phyloP scores from a whole-genome alignment of 1,140 invertebrate species.

The Proctacanthus coquilletti region DNA sequence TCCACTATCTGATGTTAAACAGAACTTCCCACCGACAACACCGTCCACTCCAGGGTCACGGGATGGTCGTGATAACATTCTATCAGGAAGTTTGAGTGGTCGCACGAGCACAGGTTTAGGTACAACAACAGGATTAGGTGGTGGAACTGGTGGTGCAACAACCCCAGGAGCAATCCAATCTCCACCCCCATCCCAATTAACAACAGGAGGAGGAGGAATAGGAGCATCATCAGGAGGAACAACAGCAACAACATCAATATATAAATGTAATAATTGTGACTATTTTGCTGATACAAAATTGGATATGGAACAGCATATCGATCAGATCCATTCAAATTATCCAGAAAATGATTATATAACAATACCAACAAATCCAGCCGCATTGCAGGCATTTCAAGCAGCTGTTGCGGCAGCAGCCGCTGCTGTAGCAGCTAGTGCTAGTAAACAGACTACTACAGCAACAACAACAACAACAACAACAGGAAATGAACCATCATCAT shows the following conservation, averaged over 20 bases:
- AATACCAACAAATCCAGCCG: conserved; percentile 23
- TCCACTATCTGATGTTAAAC: too few relatives aligned
- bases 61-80: too few relatives aligned
- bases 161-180: neutral
- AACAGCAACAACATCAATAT: conserved; percentile 13
- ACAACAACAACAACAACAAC: neutral
- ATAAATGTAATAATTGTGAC: conserved; percentile 26
- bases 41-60: neutral
- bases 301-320: conserved; percentile 19
- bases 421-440: conserved; percentile 12
- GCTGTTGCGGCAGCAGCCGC: conserved; percentile 23
- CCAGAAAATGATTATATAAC: conserved; percentile 17
- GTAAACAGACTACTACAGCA: neutral
- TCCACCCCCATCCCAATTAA: too few relatives aligned
- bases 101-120: too few relatives aligned
- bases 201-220: too few relatives aligned
- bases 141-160: neutral
- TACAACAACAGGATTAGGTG: too few relatives aligned
- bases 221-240: too few relatives aligned
- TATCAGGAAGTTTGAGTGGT: too few relatives aligned
- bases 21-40: neutral
- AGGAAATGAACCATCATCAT: neutral
- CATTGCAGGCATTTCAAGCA: conserved; percentile 24
- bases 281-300: conserved; percentile 22
- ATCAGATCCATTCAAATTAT: conserved; percentile 13